These are phyloP conservation scores for Disparrhopalites patrizii DNA, from an alignment of 2,888 invertebrate genomes.

Conservation along the genomic window DNA sequence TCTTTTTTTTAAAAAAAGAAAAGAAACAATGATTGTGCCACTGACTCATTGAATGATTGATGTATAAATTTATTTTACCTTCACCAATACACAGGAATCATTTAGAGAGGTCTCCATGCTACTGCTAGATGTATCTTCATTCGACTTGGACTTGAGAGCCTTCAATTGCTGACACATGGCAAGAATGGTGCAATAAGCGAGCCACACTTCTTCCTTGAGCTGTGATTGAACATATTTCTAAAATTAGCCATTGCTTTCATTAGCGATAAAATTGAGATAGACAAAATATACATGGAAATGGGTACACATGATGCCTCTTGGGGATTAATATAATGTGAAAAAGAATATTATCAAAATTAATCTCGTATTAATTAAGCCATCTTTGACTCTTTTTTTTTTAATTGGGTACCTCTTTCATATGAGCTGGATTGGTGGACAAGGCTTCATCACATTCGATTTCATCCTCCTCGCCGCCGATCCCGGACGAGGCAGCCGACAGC, in stretches of 20 bases:
- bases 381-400: too few species aligned
- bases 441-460: constrained; percentile 53
- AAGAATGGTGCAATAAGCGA: constrained; percentile 53
- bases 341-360: too few species aligned
- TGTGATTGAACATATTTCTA: constrained; percentile 48
- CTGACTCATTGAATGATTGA: too few species aligned
- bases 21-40: too few species aligned
- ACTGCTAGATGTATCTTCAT: constrained; percentile 40
- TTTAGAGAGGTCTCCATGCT: constrained; percentile 47
- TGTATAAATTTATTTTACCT: too few species aligned
- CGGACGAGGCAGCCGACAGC: constrained; percentile 59
- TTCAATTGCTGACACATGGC: constrained; percentile 52
- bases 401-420: constrained; percentile 48
- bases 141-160: constrained; percentile 39
- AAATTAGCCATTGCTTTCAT: too few species aligned
- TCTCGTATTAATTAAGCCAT: background rate
- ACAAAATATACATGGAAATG: background rate
- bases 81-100: constrained; percentile 41
- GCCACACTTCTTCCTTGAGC: constrained; percentile 54
- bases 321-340: too few species aligned
- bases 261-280: background rate
- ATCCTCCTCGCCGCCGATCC: constrained; percentile 51
- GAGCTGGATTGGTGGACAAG: constrained; percentile 34
- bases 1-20: too few species aligned
- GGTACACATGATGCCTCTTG: background rate